Conservation (phyloP, 2,797 vertebrate species). For the Melanotaenia maccullochi region DNA sequence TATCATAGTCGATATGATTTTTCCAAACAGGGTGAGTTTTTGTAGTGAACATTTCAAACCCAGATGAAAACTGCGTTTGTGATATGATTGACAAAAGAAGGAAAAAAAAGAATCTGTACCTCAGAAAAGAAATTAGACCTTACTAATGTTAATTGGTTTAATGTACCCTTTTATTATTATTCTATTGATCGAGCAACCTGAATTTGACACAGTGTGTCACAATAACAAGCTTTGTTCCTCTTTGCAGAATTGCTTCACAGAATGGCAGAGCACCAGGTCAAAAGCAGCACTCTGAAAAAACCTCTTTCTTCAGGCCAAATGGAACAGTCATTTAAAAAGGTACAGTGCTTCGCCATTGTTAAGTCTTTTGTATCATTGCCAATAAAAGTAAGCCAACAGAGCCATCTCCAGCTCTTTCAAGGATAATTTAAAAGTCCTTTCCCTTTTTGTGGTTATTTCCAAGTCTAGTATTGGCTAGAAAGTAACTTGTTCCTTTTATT, state of each 20-base stretch:
- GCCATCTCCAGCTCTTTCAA: constrained; percentile 41
- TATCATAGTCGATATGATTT: constrained; percentile 31
- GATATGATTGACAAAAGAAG: constrained; percentile 60
- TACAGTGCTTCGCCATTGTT: constrained; percentile 72
- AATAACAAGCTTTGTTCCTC: constrained; percentile 84
- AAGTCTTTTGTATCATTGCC: constrained; percentile 75
- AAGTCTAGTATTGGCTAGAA: constrained; percentile 25
- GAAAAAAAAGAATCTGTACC: constrained; percentile 48
- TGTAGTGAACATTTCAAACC: constrained; percentile 22
- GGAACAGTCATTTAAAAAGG: constrained; percentile 88
- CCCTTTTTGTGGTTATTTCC: constrained; percentile 33
- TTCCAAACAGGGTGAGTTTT: constrained; percentile 26
- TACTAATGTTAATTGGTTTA: constrained; percentile 85
- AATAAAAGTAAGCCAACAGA: constrained; percentile 67
- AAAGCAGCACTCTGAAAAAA: constrained; percentile 85
- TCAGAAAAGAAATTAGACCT: constrained; percentile 80
- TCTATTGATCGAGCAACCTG: constrained; percentile 73
- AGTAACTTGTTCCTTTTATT: constrained; percentile 29
- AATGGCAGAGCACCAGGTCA: constrained; percentile 80
- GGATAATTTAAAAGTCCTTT: constrained; percentile 33
- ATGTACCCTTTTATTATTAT: constrained; percentile 69
- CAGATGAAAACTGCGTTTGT: constrained; percentile 38
- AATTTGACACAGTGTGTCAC: constrained; percentile 72
- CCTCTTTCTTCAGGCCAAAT: constrained; percentile 80
- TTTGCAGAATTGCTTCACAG: constrained; percentile 84